A percentile compares a stretch with the other conserved stretches of the same genome.
Conservation (phyloP, 1,140 invertebrate genomes). For the Periplaneta americana region DNA sequence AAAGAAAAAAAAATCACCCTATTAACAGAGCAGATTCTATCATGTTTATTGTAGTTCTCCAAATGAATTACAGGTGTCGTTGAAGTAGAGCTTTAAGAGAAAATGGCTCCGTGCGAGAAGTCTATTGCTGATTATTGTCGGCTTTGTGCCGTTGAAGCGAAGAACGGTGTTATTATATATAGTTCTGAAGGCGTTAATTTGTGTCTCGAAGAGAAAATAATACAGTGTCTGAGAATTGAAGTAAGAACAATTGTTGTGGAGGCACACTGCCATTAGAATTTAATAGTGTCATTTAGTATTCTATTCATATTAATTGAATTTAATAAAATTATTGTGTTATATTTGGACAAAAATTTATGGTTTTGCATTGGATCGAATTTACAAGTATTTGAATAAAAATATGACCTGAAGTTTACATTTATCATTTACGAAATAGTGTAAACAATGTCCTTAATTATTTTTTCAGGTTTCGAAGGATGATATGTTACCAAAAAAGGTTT, state of each 20-base stretch:
- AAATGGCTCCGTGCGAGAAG: constrained; percentile 13
- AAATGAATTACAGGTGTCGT: background rate
- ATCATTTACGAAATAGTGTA: background rate
- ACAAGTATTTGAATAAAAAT: background rate
- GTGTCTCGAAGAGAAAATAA: constrained; percentile 15
- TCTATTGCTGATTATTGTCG: constrained; percentile 9
- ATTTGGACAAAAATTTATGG: background rate
- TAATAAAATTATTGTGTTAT: background rate
- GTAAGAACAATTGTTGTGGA: background rate
- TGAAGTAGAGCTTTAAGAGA: background rate
- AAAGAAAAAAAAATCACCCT: no score
- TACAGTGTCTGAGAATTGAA: constrained; percentile 14
- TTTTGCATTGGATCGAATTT: background rate
- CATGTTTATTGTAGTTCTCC: background rate
- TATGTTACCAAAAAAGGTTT: constrained; percentile 15
- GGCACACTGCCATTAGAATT: background rate
- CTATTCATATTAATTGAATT: background rate
- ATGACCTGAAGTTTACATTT: background rate
- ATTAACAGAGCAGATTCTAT: no score
- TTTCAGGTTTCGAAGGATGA: constrained; percentile 15
- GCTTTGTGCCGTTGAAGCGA: constrained; percentile 15
- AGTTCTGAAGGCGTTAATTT: constrained; percentile 9
- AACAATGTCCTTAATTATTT: background rate
- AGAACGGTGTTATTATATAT: constrained; percentile 14
- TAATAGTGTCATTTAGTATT: background rate